Conservation (phyloP, 1,140 invertebrate species). For the Callitettix versicolor region DNA sequence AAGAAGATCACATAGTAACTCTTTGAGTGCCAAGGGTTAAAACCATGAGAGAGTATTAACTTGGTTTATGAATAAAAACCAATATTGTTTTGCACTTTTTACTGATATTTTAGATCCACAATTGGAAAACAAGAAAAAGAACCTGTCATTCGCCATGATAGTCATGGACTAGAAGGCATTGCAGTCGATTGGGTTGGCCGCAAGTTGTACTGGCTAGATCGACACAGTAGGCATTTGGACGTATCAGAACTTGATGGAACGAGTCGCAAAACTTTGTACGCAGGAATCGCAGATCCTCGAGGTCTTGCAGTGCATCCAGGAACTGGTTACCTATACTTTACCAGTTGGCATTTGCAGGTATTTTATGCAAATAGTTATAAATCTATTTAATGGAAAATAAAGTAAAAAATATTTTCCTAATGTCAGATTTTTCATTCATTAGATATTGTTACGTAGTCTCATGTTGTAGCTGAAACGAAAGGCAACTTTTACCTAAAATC, state of each 20-base stretch:
- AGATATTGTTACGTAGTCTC: no score
- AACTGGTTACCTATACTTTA: constrained; percentile 88
- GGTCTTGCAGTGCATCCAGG: constrained; percentile 92
- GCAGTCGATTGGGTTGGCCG: constrained; percentile 93
- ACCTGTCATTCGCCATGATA: constrained; percentile 82
- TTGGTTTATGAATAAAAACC: no score
- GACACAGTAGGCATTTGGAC: constrained; percentile 87
- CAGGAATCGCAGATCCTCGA: constrained; percentile 81
- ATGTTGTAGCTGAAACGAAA: no score
- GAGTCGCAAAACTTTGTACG: constrained; percentile 75
- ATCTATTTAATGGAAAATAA: no score
- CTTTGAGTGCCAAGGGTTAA: no score
- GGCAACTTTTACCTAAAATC: no score
- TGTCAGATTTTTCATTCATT: no score
- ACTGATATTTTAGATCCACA: constrained; percentile 22
- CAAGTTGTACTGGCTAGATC: constrained; percentile 96
- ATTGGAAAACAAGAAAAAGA: constrained; percentile 46
- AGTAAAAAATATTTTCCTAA: no score
- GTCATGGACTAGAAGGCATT: constrained; percentile 90
- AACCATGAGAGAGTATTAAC: no score
- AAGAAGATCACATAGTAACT: no score
- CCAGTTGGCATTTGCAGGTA: constrained; percentile 82
- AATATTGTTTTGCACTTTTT: no score
- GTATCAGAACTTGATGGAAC: constrained; percentile 88
- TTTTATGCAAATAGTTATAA: not conserved